Conservation (phyloP, 2,888 invertebrate genomes). For the Apotomis betuletana region DNA sequence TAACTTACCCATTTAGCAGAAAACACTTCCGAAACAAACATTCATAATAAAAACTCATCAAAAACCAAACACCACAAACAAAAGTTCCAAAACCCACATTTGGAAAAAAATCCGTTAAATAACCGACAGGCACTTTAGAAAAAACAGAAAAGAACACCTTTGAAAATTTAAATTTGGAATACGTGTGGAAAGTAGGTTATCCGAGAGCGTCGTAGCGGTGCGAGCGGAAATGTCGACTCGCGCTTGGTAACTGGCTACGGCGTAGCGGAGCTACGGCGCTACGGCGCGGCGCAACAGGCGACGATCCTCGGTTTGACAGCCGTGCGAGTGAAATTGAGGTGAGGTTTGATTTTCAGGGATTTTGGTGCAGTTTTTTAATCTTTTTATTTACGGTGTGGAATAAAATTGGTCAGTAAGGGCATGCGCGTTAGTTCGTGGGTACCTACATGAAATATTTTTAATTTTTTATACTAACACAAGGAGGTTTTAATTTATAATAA, state of each 20-base stretch:
- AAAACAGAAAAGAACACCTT: neutral
- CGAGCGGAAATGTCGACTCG: conserved; percentile 71
- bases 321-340: conserved; percentile 7
- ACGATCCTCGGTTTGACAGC: conserved; percentile 43
- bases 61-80: conserved; percentile 10
- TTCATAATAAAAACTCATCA: conserved; percentile 14
- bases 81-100: conserved; percentile 20
- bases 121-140: neutral
- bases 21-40: conserved; percentile 20
- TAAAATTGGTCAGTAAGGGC: too few relatives aligned
- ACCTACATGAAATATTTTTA: too few relatives aligned
- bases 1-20: conserved; percentile 25
- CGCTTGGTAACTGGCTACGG: conserved; percentile 75
- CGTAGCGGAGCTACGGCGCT: conserved; percentile 56
- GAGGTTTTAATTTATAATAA: too few relatives aligned
- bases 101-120: neutral
- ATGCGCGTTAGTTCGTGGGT: too few relatives aligned
- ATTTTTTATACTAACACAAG: too few relatives aligned
- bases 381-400: too few relatives aligned
- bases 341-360: neutral
- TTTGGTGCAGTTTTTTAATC: neutral
- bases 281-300: conserved; percentile 75
- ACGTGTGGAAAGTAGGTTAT: conserved; percentile 30
- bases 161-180: conserved; percentile 9
- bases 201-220: conserved; percentile 56